Conservation (phyloP, 1,140 invertebrate species). For the Penaeus japonicus region DNA sequence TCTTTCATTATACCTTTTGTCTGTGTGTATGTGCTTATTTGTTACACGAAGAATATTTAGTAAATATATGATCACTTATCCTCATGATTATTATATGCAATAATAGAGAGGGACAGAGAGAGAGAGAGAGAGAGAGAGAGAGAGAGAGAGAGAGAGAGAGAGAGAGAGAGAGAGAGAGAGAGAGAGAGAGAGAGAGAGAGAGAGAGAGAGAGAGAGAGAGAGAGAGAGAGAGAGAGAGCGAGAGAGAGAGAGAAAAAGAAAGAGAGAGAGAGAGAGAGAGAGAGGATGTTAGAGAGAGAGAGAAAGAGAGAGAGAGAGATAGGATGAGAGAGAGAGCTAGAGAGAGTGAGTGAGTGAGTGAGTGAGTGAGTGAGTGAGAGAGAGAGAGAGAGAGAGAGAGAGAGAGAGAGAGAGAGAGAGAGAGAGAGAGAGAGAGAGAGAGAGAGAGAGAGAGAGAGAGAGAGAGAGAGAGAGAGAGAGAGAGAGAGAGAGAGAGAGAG, state of each 20-base stretch:
- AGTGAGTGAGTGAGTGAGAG: not conserved
- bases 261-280: slow-evolving; percentile 2
- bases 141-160: too few species aligned
- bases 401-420: not conserved
- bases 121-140: too few species aligned
- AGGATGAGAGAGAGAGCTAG: not conserved
- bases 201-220: too few species aligned
- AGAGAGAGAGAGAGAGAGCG: not conserved
- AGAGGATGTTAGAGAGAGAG: not conserved
- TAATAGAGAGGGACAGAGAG: too few species aligned
- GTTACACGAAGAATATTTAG: too few species aligned
- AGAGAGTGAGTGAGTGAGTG: not conserved
- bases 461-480: not conserved
- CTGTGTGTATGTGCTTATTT: too few species aligned
- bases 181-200: too few species aligned
- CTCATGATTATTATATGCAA: too few species aligned
- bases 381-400: not conserved
- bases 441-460: not conserved
- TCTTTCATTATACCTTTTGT: too few species aligned
- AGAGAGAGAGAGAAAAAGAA: not conserved
- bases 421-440: not conserved
- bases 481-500: not conserved
- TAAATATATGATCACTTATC: too few species aligned
- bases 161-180: too few species aligned
- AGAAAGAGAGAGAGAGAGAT: not conserved